Base-by-base conservation (phyloP, 2,113 vertebrate genomes). In the Abramis brama region DNA sequence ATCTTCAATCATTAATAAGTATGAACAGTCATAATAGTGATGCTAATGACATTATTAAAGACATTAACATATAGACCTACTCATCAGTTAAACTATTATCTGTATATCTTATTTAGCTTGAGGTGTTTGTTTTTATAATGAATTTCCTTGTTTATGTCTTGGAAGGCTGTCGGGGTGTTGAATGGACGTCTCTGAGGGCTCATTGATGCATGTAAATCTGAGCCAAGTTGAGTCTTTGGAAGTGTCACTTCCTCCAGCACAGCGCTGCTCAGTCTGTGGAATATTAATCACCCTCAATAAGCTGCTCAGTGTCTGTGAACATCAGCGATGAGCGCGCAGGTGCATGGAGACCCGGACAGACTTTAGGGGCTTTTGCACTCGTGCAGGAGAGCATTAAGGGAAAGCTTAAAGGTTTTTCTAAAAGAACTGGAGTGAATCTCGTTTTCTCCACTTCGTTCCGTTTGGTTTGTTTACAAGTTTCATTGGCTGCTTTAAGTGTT, bases 201-300 rank as follows among this genome's bases (percentile, higher is more conserved):
- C 50, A 60, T 50, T 86, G 81, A 81, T 84, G 59, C 80, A 76
- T 36, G 76, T 87, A 74, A 79, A 73, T 25, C 86, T 55, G 77
- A 80, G 66, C 45, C 86, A 87, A 81, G 64, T 66, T 9, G 33
- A 21, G 74, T n/a, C 45, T 78, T 62, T 84, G 82, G 50, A 74
- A 39, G 60, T 59, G 75, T 36, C 78, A 86, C 79, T 81, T 82
- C 85, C 71, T 83, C 27, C 45, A 57, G 60, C 70, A 81, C 84
- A 79, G 79, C 73, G 39, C 50, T 43, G 85, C 36, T 71, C 70
- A 62, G 62, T 86, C 86, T 74, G 30, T n/a, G 45, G 83, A 86
- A 87, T 89, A 84, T 86, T 80, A 87, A 87, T 89, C 52, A 43
- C 9, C 11, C 59, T 78, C 57, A 85, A 70, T 87, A 84, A 84